A percentile compares a stretch with the other conserved stretches of the same genome.
Conservation (phyloP, 2,113 vertebrate genomes). For the Herpetotheres cachinnans region DNA sequence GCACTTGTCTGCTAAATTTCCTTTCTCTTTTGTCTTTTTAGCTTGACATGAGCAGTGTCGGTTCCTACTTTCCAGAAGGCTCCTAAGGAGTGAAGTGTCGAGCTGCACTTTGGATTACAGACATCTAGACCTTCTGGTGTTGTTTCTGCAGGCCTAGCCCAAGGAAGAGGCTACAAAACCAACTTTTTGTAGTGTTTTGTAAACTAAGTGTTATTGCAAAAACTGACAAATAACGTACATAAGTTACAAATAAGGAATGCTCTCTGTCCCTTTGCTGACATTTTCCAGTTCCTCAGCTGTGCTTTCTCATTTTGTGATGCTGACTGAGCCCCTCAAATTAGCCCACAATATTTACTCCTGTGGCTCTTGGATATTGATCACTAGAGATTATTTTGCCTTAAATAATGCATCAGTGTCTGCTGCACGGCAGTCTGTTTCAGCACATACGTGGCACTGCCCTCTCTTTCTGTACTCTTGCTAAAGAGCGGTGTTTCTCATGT, state of each 20-base stretch:
- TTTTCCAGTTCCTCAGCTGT: not conserved
- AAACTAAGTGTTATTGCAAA: not conserved
- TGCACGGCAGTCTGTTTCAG: not conserved
- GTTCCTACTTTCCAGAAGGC: not conserved
- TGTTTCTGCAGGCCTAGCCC: not conserved
- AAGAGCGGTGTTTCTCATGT: not conserved
- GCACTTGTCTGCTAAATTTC: not conserved
- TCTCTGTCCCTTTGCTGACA: not conserved
- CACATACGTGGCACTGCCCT: not conserved
- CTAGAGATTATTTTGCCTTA: not conserved
- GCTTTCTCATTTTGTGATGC: not conserved
- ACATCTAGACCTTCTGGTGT: not conserved
- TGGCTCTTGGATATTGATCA: not conserved
- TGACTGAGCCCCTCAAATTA: not conserved
- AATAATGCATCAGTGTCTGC: not conserved
- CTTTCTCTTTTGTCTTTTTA: conserved; percentile 22
- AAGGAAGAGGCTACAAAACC: not conserved
- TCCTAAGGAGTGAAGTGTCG: not conserved
- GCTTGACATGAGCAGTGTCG: conserved; percentile 46
- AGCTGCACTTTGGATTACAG: not conserved
- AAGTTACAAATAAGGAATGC: not conserved
- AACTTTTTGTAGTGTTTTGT: not conserved
- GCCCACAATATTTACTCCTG: not conserved
- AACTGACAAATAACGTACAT: not conserved
- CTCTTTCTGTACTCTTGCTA: not conserved